Evolutionary conservation across 2,797 vertebrate genomes (phyloP), one percentile per base, ranked within the genome.

Genomic region (Scleropages formosus): DNA sequence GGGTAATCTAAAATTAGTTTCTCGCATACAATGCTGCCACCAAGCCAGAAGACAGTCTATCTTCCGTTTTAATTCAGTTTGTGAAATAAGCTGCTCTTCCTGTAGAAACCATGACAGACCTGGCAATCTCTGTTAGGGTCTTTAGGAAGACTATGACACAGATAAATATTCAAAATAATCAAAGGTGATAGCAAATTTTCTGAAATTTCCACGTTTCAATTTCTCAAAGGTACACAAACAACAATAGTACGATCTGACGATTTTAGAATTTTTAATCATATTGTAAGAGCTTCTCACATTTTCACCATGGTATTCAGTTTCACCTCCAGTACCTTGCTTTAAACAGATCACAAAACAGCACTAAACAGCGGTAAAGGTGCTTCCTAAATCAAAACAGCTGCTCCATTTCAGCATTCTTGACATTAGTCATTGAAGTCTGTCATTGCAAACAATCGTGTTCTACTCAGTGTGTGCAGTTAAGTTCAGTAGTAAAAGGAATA

Each of bases 391-490:
- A 59, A 44, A 71, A 24, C 70, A 71, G 49, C 49, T 24, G 27
- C 27, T 12, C 16, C 27, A 72, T 31, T 39, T 44, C 39, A n/a
- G 44, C 70, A 39, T 44, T 31, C 11, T 26, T 12, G 53, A 39
- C 18, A 58, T 53, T 11, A 27, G 70, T 20, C 70, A 59, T 60
- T 18, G n/a, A 58, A n/a, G 18, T 3, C 53, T 53, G 44, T 13
- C 60, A 53, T 31, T 60, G 39, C 72, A 60, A 61, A 53, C 68
- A 27, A 71, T 27, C 26, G 20, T 58, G 71, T 71, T 71, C 24
- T 71, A 26, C 27, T n/a, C n/a, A n/a, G n/a, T n/a, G 49, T 31
- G 56, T 68, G 12, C 49, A 51, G 44, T 49, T 69, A 26, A 27
- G 51, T 58, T 51, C 31, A 39, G 47, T 49, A 9, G n/a, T 15